Evolutionary conservation across 2,888 invertebrate genomes (phyloP).

Genomic region (Dryomyza anilis): DNA sequence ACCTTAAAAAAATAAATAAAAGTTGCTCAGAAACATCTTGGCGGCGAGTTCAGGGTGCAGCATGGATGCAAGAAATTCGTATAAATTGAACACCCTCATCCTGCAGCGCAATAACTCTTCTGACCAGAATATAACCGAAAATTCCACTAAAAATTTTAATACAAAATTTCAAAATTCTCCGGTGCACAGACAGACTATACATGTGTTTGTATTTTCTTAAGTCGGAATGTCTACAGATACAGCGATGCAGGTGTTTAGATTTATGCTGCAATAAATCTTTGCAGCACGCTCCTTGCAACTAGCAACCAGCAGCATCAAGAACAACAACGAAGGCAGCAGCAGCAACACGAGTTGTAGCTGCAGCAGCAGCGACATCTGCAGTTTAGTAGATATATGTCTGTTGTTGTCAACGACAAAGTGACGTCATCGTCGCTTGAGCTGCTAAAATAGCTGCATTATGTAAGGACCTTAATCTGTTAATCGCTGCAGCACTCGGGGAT

Average conservation of each 20-base stretch:
- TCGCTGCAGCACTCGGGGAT: constrained; percentile 2
- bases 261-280: constrained; percentile 26
- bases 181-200: neutral
- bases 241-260: constrained; percentile 20
- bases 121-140: constrained; percentile 2
- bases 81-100: neutral
- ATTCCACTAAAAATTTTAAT: constrained; percentile 21
- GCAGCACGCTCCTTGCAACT: constrained; percentile 17
- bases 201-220: constrained; percentile 3
- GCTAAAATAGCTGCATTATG: neutral
- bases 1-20: too few relatives aligned
- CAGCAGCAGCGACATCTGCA: neutral
- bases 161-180: constrained; percentile 3
- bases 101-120: constrained; percentile 4
- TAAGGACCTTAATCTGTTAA: neutral
- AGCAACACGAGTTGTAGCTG: neutral
- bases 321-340: neutral
- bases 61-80: neutral
- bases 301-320: constrained; percentile 27
- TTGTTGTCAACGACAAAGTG: neutral
- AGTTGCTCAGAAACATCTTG: too few relatives aligned
- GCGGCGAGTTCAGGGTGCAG: too few relatives aligned
- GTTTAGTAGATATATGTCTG: neutral
- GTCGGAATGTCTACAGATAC: constrained; percentile 1
- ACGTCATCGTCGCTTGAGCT: neutral